Percentiles rank a stretch among this genome's conserved stretches.
These are phyloP conservation scores for Tupaia chinensis DNA, from an alignment of 2,113 vertebrate species.

Conservation along the genomic window DNA sequence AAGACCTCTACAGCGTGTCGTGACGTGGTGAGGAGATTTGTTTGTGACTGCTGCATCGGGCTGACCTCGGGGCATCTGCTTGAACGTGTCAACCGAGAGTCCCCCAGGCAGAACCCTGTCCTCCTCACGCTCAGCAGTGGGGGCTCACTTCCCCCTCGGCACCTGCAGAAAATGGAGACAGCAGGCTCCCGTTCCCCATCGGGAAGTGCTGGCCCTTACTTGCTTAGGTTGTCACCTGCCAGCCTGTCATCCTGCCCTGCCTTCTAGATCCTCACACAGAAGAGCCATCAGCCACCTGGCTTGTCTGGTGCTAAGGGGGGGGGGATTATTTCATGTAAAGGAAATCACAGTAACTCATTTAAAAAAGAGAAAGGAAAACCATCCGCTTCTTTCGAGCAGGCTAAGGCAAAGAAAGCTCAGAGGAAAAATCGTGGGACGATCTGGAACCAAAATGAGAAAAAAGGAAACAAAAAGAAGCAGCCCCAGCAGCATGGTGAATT, in stretches of 20 bases:
- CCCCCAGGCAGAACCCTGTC: background rate
- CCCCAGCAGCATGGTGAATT: background rate
- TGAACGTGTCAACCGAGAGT: fast-evolving
- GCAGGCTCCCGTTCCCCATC: too few species aligned
- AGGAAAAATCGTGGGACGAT: background rate
- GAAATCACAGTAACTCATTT: background rate
- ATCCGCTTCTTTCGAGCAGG: background rate
- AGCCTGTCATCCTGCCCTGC: fast-evolving
- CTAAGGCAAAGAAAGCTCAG: background rate
- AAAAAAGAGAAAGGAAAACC: too few species aligned
- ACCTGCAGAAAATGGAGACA: background rate
- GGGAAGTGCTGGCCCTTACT: background rate
- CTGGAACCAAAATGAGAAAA: background rate
- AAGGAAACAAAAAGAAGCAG: too few species aligned
- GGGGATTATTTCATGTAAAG: background rate
- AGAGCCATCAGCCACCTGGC: background rate
- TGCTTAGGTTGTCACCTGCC: background rate
- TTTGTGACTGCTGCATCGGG: too few species aligned
- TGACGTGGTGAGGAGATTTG: fast-evolving
- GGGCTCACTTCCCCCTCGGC: background rate
- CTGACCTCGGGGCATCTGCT: background rate
- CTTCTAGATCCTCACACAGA: background rate
- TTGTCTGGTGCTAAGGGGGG: background rate
- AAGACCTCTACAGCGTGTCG: background rate
- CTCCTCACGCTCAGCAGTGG: too few species aligned